A percentile compares a stretch with the other conserved stretches of the same genome.
phyloP scores from a whole-genome alignment of 1,140 invertebrate genomes.

The Mamestra configurata region DNA sequence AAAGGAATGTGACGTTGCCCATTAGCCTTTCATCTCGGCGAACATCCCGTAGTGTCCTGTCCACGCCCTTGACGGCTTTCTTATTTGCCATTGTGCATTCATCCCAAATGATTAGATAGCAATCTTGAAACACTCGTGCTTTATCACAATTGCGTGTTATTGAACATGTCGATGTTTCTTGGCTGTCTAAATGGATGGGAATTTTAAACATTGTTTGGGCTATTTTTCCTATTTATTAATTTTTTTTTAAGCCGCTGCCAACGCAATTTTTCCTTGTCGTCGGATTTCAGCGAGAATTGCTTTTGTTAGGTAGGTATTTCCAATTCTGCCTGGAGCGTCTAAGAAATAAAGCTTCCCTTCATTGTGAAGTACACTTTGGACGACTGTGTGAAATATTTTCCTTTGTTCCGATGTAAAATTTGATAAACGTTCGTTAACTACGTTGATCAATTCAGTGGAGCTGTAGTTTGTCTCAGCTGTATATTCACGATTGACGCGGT shows the following conservation, averaged over 20 bases:
- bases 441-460: too few species aligned
- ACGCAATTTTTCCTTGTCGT: conserved; percentile 1
- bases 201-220: neutral
- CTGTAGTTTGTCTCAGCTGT: too few species aligned
- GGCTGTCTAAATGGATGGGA: neutral
- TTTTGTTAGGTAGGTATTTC: neutral
- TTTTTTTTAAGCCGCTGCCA: too few species aligned
- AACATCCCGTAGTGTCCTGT: conserved; percentile 55
- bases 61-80: neutral
- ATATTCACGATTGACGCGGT: too few species aligned
- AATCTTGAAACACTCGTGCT: neutral
- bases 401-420: too few species aligned
- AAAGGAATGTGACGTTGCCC: conserved; percentile 66
- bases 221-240: too few species aligned
- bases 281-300: neutral
- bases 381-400: too few species aligned
- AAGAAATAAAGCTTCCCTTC: neutral
- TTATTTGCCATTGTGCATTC: neutral
- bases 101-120: neutral
- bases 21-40: conserved; percentile 60
- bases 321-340: neutral
- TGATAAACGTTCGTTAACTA: too few species aligned
- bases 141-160: neutral
- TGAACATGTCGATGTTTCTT: neutral
- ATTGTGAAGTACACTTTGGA: neutral